Base-by-base conservation (phyloP, 2,797 vertebrate species). In the Eulemur rubriventer region DNA sequence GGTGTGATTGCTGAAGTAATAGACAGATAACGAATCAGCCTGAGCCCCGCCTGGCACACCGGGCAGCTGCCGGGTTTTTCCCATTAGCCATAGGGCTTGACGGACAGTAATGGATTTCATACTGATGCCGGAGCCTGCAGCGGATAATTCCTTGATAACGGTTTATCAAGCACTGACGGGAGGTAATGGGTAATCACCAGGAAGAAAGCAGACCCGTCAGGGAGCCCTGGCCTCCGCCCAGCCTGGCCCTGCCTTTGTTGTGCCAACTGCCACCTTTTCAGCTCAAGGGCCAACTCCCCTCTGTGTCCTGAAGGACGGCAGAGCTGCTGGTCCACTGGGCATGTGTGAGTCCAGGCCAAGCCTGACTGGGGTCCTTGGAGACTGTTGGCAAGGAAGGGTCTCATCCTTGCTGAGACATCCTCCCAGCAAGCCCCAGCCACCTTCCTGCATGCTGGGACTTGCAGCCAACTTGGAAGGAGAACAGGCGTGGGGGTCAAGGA, bases 101-200 rank as follows among this genome's bases (percentile, higher is more conserved):
- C 98, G 98, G 99, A 98, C 99, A 99, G 99, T 98, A 99, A 99
- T 99, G 99, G 99, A 99, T 99, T 99, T 99, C 98, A 99, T 98
- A 99, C 98, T 99, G 99, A 99, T 98, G 99, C 95, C 97, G 98
- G 98, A 99, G 99, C 98, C 98, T 99, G 98, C 33, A 97, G 98
- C 96, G 97, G 98, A 99, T 99, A 99, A 99, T 99, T 99, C 98
- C 98, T 98, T 98, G 99, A 99, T 99, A 99, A 99, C 98, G 98
- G 98, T 98, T 98, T 99, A 99, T 99, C 99, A 98, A 98, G 98
- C 97, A 96, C 97, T 98, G 98, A 99, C 95, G 98, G 98, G 79
- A 97, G 98, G 98, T 98, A 99, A 99, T 98, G 98, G 97, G 98
- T 98, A 99, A 98, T 98, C 97, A 97, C 86, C 97, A 98, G 96